phyloP scores from a whole-genome alignment of 2,113 vertebrate genomes.

The Gambusia affinis region DNA sequence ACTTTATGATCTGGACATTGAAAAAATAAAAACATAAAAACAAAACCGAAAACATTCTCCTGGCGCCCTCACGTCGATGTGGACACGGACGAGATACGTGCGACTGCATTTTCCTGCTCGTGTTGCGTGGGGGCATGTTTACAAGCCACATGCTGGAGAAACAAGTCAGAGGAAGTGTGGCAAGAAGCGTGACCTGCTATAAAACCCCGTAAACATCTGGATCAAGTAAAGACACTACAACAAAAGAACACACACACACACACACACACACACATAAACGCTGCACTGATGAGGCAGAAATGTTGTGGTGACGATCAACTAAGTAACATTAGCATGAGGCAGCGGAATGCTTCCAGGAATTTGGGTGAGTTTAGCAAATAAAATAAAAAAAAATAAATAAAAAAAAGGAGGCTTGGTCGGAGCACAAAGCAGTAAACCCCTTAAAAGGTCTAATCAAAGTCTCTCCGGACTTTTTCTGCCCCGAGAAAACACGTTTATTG shows the following conservation, averaged over 20 bases:
- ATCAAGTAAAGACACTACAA: conserved; percentile 34
- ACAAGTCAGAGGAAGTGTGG: conserved; percentile 60
- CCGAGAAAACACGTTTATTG: neutral
- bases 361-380: conserved; percentile 1
- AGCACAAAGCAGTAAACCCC: neutral
- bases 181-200: conserved; percentile 20
- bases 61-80: neutral
- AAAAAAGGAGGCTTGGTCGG: conserved; percentile 1
- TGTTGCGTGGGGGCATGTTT: conserved; percentile 16
- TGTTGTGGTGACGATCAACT: neutral
- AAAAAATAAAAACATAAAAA: neutral
- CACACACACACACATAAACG: neutral
- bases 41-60: conserved; percentile 1
- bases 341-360: conserved; percentile 14
- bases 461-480: neutral
- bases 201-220: conserved; percentile 53
- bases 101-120: conserved; percentile 7
- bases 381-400: neutral
- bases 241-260: neutral
- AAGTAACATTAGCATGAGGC: neutral
- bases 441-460: neutral
- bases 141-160: conserved; percentile 54
- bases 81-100: neutral
- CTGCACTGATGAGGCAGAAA: conserved; percentile 15
- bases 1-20: neutral